Evolutionary conservation across 2,113 vertebrate species (phyloP), one percentile per base, ranked within the genome.

Genomic region (Chloroceryle aenea): DNA sequence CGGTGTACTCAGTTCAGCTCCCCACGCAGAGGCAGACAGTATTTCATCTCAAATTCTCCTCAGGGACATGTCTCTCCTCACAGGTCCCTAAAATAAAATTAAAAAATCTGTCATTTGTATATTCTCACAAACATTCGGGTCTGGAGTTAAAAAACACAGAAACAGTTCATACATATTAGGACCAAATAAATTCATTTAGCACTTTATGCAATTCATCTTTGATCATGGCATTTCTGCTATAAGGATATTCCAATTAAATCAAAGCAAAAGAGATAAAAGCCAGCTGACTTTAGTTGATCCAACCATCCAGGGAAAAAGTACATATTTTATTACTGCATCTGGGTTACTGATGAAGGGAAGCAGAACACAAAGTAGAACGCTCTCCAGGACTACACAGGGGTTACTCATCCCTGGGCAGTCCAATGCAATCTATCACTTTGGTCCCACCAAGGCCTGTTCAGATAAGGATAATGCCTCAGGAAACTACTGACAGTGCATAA

Each of bases 191-290:
- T 56, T 72, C 52, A 75, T 78, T 92, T 88, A 79, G 61, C 76
- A 25, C 45, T 93, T 93, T 6, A 36, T 53, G 80, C 62, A 47
- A 43, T 61, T 78, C 30, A 58, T 75, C 72, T 96, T 95, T 93
- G 93, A 91, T 93, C 87, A 27, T 21, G 20, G 61, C 11, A 22
- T 83, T 93, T 86, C 84, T 88, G 78, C 84, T 93, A 12, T 25
- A 50, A 89, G 76, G 76, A 73, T 66, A 93, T 91, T 93, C 84
- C 88, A 85, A 94, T 91, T 55, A 88, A 94, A 96, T 96, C 87
- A 93, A 94, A 94, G 87, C 50, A n/a, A 53, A 55, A 77, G 75
- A 94, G 95, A 93, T 93, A 90, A 88, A 93, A 96, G 90, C 84
- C 61, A 77, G 66, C 79, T 91, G 93, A 50, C 75, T 90, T 59